Evolutionary conservation across 2,113 vertebrate species (phyloP).

Genomic region (Leucosticte australis): DNA sequence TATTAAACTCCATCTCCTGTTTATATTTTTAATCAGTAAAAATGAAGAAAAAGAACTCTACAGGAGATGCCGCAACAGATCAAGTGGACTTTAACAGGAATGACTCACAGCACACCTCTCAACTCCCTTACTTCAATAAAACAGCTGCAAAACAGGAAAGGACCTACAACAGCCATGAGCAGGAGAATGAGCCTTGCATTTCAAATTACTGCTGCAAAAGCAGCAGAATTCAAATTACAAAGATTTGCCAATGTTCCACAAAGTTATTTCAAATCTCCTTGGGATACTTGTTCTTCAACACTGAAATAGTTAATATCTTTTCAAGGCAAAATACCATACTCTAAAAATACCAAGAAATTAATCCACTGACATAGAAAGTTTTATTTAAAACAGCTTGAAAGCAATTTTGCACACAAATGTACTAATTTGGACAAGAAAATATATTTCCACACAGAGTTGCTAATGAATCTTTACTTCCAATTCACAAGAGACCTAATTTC

Average conservation of each 20-base stretch:
- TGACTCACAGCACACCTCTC: background rate
- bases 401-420: background rate
- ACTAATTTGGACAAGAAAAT: background rate
- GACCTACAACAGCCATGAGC: background rate
- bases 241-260: background rate
- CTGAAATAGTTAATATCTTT: background rate
- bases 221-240: background rate
- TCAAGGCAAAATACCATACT: background rate
- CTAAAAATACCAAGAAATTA: background rate
- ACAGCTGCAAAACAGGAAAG: background rate
- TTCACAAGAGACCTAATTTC: background rate
- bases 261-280: background rate
- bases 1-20: background rate
- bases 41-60: background rate
- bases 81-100: background rate
- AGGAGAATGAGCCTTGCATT: background rate
- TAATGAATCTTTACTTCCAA: background rate
- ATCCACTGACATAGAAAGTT: background rate
- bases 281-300: background rate
- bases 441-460: background rate
- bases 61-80: background rate
- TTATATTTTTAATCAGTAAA: background rate
- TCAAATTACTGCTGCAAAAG: background rate
- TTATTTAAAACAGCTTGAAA: background rate
- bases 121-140: background rate